Percentiles rank a stretch among this genome's conserved stretches.
phyloP scores from a whole-genome alignment of 2,888 invertebrate genomes.

The Tetragonisca angustula region DNA sequence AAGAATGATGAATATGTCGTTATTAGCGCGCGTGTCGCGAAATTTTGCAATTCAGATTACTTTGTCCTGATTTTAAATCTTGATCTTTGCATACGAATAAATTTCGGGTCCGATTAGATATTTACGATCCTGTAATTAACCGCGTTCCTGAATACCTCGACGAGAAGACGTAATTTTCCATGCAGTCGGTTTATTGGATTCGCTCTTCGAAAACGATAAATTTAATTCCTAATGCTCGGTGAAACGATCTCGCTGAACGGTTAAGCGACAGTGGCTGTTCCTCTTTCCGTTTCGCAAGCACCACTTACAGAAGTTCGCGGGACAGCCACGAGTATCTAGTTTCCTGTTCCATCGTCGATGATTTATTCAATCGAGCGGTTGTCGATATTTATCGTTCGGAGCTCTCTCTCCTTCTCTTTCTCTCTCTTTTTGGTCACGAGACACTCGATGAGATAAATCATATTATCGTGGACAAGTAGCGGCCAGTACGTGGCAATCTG shows the following conservation, averaged over 20 bases:
- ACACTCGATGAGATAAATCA: constrained; percentile 71
- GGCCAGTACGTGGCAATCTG: constrained; percentile 68
- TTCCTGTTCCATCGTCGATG: constrained; percentile 64
- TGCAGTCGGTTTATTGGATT: background rate
- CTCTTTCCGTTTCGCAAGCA: constrained; percentile 48
- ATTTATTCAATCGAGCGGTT: constrained; percentile 72
- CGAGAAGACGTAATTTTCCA: background rate
- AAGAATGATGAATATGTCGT: background rate
- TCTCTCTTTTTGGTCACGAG: constrained; percentile 47
- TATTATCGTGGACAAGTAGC: constrained; percentile 74
- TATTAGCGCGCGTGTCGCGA: background rate
- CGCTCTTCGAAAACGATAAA: background rate
- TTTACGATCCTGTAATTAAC: background rate
- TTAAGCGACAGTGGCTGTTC: constrained; percentile 30
- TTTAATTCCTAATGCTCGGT: background rate
- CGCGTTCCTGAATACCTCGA: background rate
- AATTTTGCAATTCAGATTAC: background rate
- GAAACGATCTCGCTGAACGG: constrained; percentile 17
- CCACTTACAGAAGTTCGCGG: constrained; percentile 44
- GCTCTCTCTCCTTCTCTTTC: too few species aligned
- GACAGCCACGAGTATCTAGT: constrained; percentile 34
- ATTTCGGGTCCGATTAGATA: background rate
- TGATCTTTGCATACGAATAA: background rate
- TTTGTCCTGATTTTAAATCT: too few species aligned
- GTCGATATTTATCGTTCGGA: constrained; percentile 71